Evolutionary conservation across 2,888 invertebrate genomes (phyloP).

Genomic region (Caenorhabditis wallacei): DNA sequence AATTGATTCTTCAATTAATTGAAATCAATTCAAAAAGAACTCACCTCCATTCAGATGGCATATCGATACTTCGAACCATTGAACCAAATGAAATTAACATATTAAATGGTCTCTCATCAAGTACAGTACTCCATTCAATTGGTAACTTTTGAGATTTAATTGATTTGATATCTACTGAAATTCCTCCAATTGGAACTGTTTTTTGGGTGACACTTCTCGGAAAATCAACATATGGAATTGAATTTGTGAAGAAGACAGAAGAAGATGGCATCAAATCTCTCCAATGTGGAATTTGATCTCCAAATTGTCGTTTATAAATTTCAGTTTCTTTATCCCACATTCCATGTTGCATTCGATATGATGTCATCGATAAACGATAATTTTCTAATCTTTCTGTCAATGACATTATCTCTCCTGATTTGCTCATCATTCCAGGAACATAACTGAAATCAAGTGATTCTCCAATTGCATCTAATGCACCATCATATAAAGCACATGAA

Average conservation of each 20-base stretch:
- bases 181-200: conserved; percentile 61
- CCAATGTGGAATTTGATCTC: conserved; percentile 44
- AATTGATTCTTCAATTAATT: not conserved
- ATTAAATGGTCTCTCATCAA: conserved; percentile 21
- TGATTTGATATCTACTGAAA: conserved; percentile 53
- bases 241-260: conserved; percentile 52
- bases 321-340: conserved; percentile 46
- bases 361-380: conserved; percentile 24
- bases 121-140: conserved; percentile 32
- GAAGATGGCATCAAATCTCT: conserved; percentile 38
- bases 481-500: conserved; percentile 29
- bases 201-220: conserved; percentile 57
- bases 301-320: conserved; percentile 16
- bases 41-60: conserved; percentile 54
- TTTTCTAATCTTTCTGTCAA: conserved; percentile 16
- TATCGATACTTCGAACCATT: conserved; percentile 36
- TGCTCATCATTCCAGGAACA: conserved; percentile 35
- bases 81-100: conserved; percentile 59
- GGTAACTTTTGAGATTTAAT: conserved; percentile 34
- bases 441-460: conserved; percentile 41
- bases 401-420: conserved; percentile 29
- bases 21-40: not conserved
- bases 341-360: conserved; percentile 10
- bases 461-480: conserved; percentile 19
- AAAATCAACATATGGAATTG: conserved; percentile 65